Conservation (phyloP, 2,113 vertebrate species). For the Pica pica region DNA sequence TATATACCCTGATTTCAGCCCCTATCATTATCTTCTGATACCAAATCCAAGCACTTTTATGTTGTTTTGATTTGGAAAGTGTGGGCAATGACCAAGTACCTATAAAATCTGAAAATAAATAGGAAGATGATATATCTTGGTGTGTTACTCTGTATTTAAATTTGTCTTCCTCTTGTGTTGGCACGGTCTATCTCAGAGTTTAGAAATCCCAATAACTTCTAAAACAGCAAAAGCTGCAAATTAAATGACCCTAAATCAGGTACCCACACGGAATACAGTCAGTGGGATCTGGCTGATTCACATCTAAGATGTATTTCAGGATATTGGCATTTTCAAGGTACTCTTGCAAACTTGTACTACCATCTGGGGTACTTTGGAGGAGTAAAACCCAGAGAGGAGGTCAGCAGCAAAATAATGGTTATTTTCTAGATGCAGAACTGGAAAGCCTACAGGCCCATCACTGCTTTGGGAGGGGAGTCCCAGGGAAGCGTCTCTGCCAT, state of each 20-base stretch:
- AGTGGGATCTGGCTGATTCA: background rate
- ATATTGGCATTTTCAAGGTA: background rate
- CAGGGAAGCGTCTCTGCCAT: background rate
- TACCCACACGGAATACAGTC: background rate
- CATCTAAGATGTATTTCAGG: background rate
- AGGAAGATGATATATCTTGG: background rate
- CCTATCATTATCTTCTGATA: background rate
- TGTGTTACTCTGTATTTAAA: background rate
- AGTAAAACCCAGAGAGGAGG: background rate
- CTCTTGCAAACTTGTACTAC: background rate
- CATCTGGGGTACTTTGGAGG: background rate
- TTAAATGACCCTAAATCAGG: background rate
- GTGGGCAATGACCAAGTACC: background rate
- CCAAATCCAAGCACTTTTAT: background rate
- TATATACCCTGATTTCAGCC: background rate
- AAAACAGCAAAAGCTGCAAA: background rate
- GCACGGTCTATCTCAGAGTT: background rate
- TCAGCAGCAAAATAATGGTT: rapidly evolving
- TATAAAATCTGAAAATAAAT: background rate
- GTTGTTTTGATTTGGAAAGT: background rate
- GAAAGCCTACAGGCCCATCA: rapidly evolving
- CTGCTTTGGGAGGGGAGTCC: background rate
- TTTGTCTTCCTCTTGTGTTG: background rate
- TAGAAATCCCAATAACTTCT: background rate
- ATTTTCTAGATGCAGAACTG: background rate